Evolutionary conservation across 2,888 invertebrate genomes (phyloP).

Genomic region (Tryphoninae sp.): DNA sequence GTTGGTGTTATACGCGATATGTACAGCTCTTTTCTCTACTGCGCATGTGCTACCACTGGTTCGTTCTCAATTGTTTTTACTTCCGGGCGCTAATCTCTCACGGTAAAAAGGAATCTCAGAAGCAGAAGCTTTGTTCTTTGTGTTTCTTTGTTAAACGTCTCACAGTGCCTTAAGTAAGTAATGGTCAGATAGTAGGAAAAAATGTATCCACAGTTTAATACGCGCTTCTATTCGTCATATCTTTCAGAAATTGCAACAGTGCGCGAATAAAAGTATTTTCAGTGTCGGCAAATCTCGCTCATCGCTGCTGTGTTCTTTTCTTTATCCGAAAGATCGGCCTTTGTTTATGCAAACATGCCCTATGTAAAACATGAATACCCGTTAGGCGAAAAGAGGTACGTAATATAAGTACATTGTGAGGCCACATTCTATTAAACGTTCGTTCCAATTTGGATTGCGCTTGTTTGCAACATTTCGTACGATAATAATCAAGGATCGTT

Average conservation of each 20-base stretch:
- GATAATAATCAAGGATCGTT: too few relatives aligned
- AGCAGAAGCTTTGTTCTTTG: conserved; percentile 24
- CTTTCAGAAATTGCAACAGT: too few relatives aligned
- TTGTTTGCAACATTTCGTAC: too few relatives aligned
- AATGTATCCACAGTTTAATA: too few relatives aligned
- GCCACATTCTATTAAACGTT: too few relatives aligned
- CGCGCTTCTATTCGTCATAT: too few relatives aligned
- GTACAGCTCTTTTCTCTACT: not conserved
- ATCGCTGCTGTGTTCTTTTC: not conserved
- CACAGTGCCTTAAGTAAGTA: conserved; percentile 2
- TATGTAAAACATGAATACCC: conserved; percentile 13
- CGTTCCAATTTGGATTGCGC: too few relatives aligned
- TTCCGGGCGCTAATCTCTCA: conserved; percentile 46
- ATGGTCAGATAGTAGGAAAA: not conserved
- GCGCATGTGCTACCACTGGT: conserved; percentile 19
- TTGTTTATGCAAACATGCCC: conserved; percentile 23
- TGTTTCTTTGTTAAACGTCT: conserved; percentile 25
- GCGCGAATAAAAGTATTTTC: too few relatives aligned
- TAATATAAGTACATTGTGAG: not conserved
- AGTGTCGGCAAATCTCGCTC: not conserved
- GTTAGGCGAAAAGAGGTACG: conserved; percentile 37
- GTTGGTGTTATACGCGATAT: not conserved
- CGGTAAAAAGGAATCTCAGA: not conserved
- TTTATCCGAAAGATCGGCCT: not conserved
- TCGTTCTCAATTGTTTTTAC: not conserved